Conservation (phyloP, 2,113 vertebrate species). For the Puntigrus tetrazona region DNA sequence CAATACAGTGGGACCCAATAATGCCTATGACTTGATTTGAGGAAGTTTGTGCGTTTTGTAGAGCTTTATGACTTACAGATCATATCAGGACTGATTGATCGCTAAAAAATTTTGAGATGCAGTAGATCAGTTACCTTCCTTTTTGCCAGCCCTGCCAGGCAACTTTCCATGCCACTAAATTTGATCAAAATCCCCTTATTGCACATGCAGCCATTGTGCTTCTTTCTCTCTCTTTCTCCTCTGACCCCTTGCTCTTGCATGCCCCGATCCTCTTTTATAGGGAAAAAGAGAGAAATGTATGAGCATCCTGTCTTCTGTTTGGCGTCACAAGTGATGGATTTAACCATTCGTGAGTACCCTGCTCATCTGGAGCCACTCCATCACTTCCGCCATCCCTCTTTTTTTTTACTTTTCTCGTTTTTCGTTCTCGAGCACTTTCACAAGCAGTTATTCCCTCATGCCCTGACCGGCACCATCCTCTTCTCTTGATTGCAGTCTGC, state of each 20-base stretch:
- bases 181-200: conserved; percentile 72
- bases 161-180: conserved; percentile 62
- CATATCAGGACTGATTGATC: neutral
- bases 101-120: neutral
- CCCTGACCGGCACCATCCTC: conserved; percentile 70
- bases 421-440: neutral
- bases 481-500: conserved; percentile 78
- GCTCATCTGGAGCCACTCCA: conserved; percentile 75
- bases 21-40: neutral
- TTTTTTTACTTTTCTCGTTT: neutral
- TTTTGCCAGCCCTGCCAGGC: neutral
- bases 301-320: conserved; percentile 99
- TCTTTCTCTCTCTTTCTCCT: conserved; percentile 83
- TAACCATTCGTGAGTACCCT: conserved; percentile 99
- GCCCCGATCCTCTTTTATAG: conserved; percentile 99
- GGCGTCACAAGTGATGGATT: conserved; percentile 99
- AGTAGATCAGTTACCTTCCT: neutral
- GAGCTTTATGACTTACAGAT: neutral
- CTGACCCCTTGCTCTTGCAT: conserved; percentile 98
- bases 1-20: neutral
- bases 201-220: conserved; percentile 77
- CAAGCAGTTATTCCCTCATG: conserved; percentile 62
- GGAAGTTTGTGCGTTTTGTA: neutral
- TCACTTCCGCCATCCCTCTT: conserved; percentile 36
- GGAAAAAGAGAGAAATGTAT: conserved; percentile 99